Base-by-base conservation (phyloP, 2,797 vertebrate species). In the Pseudopleuronectes americanus region DNA sequence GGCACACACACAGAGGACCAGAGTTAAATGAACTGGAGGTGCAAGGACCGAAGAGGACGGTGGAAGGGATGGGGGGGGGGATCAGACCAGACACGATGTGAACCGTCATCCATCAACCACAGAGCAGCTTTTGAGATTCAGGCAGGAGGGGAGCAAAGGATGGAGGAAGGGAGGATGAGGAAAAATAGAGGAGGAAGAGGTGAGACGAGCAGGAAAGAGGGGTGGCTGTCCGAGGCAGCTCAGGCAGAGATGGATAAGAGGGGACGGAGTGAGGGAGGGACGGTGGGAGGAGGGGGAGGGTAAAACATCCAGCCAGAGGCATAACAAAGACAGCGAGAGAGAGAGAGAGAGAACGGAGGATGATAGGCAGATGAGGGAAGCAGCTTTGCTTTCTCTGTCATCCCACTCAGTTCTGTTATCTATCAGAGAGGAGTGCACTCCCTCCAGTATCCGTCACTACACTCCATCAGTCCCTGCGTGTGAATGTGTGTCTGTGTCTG, bases 331-430 rank as follows among this genome's bases (percentile, higher is more conserved):
- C 49, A 17, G 57, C 45, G 13, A 55, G 57, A 49, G 13, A 55
- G 65, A 10, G 28, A 77, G 54, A 54, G 64, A 43, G 64, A 63
- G 59, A 81, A 79, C 61, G 64, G 68, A 45, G 47, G 41, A 68
- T 85, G 86, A 90, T 66, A 74, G 88, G 83, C 83, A 76, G 81
- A 88, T 78, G 79, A 89, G 73, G 77, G 67, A 80, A 84, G 80
- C 69, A 1, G 62, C 81, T 86, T 77, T 85, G 78, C 79, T 84
- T 75, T 76, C 68, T 84, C 75, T 86, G 85, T 87, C 84, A 78
- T 81, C 79, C 84, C 65, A 16, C 77, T 81, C 64, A 16, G 68
- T 61, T 82, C 68, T 86, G 79, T 81, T 78, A 85, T 91, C 84
- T 78, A 62, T 89, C 70, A 89, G 78, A 60, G 56, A 73, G 57